Percentiles rank a stretch among this genome's conserved stretches.
phyloP scores from a whole-genome alignment of 2,113 vertebrate genomes.

The Plectropomus leopardus region DNA sequence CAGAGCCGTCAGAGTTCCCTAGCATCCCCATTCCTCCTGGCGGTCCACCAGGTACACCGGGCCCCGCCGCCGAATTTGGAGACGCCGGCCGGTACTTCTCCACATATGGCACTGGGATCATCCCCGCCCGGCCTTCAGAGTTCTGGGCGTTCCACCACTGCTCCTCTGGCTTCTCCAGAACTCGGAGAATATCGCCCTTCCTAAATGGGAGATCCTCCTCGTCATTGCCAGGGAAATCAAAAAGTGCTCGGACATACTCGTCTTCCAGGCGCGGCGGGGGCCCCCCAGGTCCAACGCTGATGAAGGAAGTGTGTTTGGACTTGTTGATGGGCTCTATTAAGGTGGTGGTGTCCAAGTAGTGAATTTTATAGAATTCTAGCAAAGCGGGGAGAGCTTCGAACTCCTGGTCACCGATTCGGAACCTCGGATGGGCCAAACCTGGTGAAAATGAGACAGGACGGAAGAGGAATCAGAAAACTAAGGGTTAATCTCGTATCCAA shows the following conservation, averaged over 20 bases:
- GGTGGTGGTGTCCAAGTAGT: constrained; percentile 99
- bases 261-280: constrained; percentile 92
- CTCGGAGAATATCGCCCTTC: constrained; percentile 95
- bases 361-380: constrained; percentile 99
- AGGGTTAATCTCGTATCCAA: background rate
- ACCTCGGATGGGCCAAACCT: constrained; percentile 90
- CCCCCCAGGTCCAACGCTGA: constrained; percentile 61
- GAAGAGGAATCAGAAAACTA: constrained; percentile 4
- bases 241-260: constrained; percentile 95
- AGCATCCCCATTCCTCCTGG: constrained; percentile 70
- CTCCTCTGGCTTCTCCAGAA: constrained; percentile 98
- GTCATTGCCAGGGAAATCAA: constrained; percentile 98
- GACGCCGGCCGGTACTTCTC: constrained; percentile 96
- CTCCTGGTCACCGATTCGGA: constrained; percentile 98
- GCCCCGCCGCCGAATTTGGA: constrained; percentile 78
- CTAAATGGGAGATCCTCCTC: constrained; percentile 99
- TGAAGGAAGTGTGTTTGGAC: constrained; percentile 89
- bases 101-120: constrained; percentile 99
- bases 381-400: constrained; percentile 96
- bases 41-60: constrained; percentile 38
- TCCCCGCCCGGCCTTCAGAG: constrained; percentile 93
- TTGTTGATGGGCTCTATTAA: constrained; percentile 97
- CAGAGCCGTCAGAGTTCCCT: constrained; percentile 92
- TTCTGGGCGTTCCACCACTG: constrained; percentile 99
- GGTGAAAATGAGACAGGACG: constrained; percentile 12